These are phyloP conservation scores for Rhagium mordax DNA, from an alignment of 2,888 invertebrate species.

Conservation along the genomic window DNA sequence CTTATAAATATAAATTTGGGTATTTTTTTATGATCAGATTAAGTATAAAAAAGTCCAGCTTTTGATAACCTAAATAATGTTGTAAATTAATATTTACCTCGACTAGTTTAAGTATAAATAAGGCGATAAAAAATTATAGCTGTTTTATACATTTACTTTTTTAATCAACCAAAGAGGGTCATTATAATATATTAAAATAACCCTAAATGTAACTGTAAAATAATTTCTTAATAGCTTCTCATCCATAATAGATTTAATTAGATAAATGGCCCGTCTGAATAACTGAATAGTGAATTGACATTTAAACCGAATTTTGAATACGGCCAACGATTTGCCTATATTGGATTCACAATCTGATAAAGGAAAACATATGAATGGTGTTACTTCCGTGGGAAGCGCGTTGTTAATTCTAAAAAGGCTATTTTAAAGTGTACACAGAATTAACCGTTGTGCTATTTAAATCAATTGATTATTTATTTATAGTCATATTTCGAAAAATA, in stretches of 20 bases:
- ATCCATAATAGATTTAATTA: not conserved
- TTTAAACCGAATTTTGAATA: not conserved
- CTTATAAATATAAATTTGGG: too few species aligned
- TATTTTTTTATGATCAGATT: too few species aligned
- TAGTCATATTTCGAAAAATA: not conserved
- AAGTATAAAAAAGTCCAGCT: too few species aligned
- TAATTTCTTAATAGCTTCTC: not conserved
- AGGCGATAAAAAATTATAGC: not conserved
- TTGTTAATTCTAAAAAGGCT: not conserved
- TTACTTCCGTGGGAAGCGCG: not conserved
- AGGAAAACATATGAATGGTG: not conserved
- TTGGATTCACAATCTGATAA: not conserved
- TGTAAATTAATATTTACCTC: too few species aligned
- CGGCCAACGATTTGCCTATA: not conserved
- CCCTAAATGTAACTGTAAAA: not conserved
- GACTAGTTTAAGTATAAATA: too few species aligned
- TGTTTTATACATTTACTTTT: not conserved
- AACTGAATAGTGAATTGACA: not conserved
- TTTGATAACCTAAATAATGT: too few species aligned
- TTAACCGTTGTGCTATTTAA: not conserved
- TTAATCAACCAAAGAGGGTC: not conserved
- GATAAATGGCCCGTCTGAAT: not conserved
- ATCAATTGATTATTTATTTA: not conserved
- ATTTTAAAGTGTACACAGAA: not conserved
- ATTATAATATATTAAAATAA: not conserved